Percentiles rank a stretch among this genome's conserved stretches.
These are phyloP conservation scores for Athripsodes cinereus DNA, from an alignment of 2,888 invertebrate species.

Conservation along the genomic window DNA sequence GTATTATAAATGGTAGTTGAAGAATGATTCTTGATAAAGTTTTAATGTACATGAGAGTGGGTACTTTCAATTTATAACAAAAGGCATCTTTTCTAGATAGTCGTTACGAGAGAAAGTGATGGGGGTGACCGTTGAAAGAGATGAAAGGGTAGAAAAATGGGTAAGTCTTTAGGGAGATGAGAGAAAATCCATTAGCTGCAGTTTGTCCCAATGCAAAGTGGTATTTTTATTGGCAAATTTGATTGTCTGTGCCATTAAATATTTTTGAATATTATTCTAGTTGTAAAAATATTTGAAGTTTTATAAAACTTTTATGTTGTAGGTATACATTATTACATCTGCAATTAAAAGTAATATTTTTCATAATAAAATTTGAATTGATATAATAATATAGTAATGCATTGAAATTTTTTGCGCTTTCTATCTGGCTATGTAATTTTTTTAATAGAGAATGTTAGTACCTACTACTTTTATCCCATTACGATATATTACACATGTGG, in stretches of 20 bases:
- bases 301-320: too few relatives aligned
- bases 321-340: too few relatives aligned
- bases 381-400: too few relatives aligned
- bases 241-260: not conserved
- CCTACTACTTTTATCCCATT: too few relatives aligned
- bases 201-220: conserved; percentile 17
- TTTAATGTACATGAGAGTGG: not conserved
- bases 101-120: not conserved
- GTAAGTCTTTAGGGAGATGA: not conserved
- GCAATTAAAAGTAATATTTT: too few relatives aligned
- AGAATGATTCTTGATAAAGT: not conserved
- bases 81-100: not conserved
- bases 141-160: conserved; percentile 8
- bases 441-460: too few relatives aligned
- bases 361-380: too few relatives aligned
- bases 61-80: not conserved
- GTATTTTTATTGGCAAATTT: conserved; percentile 1
- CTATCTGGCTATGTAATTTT: too few relatives aligned
- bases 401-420: too few relatives aligned
- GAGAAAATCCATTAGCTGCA: conserved; percentile 18
- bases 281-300: not conserved
- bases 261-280: not conserved
- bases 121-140: not conserved
- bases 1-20: not conserved
- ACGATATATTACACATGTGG: too few relatives aligned